phyloP scores from a whole-genome alignment of 2,888 invertebrate species.

The Clusia tigrina region DNA sequence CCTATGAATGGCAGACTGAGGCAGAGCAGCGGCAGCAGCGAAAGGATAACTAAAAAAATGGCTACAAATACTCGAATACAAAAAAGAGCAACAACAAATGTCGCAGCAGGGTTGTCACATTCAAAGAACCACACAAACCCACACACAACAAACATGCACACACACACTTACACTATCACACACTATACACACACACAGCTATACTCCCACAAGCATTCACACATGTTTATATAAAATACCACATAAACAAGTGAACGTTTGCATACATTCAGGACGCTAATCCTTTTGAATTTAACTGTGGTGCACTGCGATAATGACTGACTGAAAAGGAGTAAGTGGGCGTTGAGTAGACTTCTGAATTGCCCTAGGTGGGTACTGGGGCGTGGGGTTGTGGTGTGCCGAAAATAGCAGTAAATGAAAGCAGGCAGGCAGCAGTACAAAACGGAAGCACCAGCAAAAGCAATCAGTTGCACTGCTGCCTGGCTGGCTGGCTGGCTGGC shows the following conservation, averaged over 20 bases:
- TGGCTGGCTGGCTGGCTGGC: too few species aligned
- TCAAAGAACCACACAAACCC: background rate
- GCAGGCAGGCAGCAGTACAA: too few species aligned
- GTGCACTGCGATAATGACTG: slow-evolving; percentile 16
- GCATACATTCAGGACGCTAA: slow-evolving; percentile 17
- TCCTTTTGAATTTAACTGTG: slow-evolving; percentile 19
- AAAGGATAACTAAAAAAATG: background rate
- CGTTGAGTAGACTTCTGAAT: background rate
- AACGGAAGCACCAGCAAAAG: too few species aligned
- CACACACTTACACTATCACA: background rate
- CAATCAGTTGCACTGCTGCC: too few species aligned
- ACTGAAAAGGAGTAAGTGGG: background rate
- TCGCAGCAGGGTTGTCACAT: slow-evolving; percentile 7
- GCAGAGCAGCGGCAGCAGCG: slow-evolving; percentile 29
- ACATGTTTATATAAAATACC: background rate
- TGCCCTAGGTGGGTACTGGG: too few species aligned
- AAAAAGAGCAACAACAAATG: slow-evolving; percentile 3
- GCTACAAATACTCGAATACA: background rate
- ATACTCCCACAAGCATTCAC: background rate
- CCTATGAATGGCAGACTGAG: slow-evolving; percentile 16
- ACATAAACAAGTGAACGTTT: background rate
- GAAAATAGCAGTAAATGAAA: background rate
- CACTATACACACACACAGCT: background rate
- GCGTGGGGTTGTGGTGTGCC: background rate
- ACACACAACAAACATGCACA: too few species aligned